Conservation (phyloP, 2,113 vertebrate species). For the Plecturocebus donacophilus region DNA sequence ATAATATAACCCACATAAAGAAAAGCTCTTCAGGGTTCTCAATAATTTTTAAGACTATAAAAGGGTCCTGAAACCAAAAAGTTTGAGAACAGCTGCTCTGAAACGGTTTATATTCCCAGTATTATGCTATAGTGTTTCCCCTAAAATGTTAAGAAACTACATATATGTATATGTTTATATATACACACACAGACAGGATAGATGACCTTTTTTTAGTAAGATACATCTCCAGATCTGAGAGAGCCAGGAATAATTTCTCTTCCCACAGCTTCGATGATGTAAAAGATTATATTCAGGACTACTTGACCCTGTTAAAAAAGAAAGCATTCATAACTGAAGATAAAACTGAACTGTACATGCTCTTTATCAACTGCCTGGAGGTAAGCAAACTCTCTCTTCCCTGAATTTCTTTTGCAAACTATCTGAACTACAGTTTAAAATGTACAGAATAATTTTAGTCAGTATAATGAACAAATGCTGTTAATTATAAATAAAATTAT, state of each 20-base stretch:
- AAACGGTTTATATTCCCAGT: not conserved
- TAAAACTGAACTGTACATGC: slow-evolving; percentile 91
- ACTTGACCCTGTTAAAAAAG: slow-evolving; percentile 88
- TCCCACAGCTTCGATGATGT: slow-evolving; percentile 90
- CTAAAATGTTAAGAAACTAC: not conserved
- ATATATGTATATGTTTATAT: not conserved
- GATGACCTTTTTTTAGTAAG: not conserved
- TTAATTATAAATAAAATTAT: too few relatives aligned
- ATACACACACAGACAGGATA: not conserved
- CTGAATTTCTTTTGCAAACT: not conserved
- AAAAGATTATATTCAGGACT: slow-evolving; percentile 88
- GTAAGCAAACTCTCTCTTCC: slow-evolving; percentile 70
- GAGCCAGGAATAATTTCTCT: slow-evolving; percentile 36
- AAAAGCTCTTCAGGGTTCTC: not conserved
- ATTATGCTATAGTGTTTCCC: not conserved
- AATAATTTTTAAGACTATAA: not conserved
- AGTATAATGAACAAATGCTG: not conserved
- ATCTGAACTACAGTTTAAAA: not conserved
- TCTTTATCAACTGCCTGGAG: slow-evolving; percentile 95
- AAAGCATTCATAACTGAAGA: slow-evolving; percentile 86
- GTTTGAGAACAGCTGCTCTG: not conserved
- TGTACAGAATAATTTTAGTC: rapidly evolving
- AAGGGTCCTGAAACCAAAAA: not conserved
- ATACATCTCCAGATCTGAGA: not conserved
- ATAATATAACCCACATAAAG: not conserved